Evolutionary conservation across 2,888 invertebrate species (phyloP), one percentile per base, ranked within the genome.

Genomic region (Drosophila quasianomalipes): DNA sequence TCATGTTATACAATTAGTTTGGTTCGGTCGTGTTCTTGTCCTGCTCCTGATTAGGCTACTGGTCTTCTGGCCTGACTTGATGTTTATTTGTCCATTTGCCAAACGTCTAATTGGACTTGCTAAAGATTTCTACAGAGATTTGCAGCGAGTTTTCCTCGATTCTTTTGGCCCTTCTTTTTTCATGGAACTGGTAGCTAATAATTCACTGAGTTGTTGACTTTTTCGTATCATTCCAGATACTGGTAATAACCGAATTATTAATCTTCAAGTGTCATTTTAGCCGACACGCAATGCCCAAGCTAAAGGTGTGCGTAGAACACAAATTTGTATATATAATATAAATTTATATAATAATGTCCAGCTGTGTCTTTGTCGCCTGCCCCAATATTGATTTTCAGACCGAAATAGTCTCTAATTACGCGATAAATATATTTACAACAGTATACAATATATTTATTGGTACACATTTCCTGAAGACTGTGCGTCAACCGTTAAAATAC

Each of bases 1-100:
- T 90, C 86, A 88, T 91, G 90, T 82, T 89, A 76, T 76, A 79
- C 89, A 89, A 91, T 89, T 89, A 89, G 91, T 90, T 91, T 73
- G 77, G 53, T 68, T 64, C 57, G 65, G 76, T 72, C 65, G 44
- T 67, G 79, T 66, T 60, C 64, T 37, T 63, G 57, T 75, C 53
- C 58, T 57, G 64, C 53, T 64, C 35, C 51, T 53, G n/a, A 49
- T 59, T 67, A 39, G 51, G 54, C 52, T 33, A 22, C 58, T 47
- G 47, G 47, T 44, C 44, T 47, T 55, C 35, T 52, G 58, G 54
- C 61, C 60, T 44, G 61, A 52, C 64, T 39, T 33, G 70, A 60
- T 77, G 79, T 79, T 84, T 84, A 76, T 85, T 90, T 88, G 87
- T 82, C 89, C 89, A 90, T 87, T 90, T 90, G 81, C 81, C 82